Base-by-base conservation (phyloP, 1,140 invertebrate genomes). In the Chrysopa pallens region DNA sequence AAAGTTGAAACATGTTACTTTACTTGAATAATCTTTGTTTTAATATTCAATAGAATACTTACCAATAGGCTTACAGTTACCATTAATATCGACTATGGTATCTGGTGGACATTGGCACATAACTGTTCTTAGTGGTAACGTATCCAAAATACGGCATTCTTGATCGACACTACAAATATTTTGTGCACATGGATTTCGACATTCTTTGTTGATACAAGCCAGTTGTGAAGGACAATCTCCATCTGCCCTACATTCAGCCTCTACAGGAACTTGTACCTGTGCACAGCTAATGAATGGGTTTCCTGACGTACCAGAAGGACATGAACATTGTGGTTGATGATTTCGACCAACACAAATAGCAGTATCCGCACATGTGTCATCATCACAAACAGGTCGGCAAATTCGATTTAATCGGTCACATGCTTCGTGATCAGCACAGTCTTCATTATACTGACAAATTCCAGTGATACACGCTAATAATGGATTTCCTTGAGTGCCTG, bases 401-500 rank as follows among this genome's bases (percentile, higher is more conserved):
- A 87, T 73, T 48, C 83, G 70, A 54, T 88, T 91, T 3, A 87
- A 61, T 40, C 82, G 67, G 51, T 92, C 85, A 55, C 87, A 92
- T 17, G 81, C 73, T 60, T 91, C 84, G 44, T 84, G 73, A 55
- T 84, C 76, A 6, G 81, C 79, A 52, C 89, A 93, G 49, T 92
- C 87, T 54, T 89, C 84, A 54, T 92, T 87, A 52, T 85, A 86
- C 50, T 84, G 81, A 52, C 89, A 92, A 29, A 80, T 72, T 4
- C 81, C 81, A 8, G 76, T 74, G 31, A 90, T 77, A 54, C 86
- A 90, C n/a, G 80, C 74, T 1, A 83, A 60, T 38, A 74, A 68
- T 4, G 86, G 78, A 58, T 88, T 76, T 17, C 87, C 87, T 60
- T 90, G 86, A 6, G 80, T 86, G 29, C 86, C 86, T 8, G 69